A percentile compares a stretch with the other conserved stretches of the same genome.
Evolutionary conservation across 2,113 vertebrate species (phyloP).

Genomic region (Myotis yumanensis): DNA sequence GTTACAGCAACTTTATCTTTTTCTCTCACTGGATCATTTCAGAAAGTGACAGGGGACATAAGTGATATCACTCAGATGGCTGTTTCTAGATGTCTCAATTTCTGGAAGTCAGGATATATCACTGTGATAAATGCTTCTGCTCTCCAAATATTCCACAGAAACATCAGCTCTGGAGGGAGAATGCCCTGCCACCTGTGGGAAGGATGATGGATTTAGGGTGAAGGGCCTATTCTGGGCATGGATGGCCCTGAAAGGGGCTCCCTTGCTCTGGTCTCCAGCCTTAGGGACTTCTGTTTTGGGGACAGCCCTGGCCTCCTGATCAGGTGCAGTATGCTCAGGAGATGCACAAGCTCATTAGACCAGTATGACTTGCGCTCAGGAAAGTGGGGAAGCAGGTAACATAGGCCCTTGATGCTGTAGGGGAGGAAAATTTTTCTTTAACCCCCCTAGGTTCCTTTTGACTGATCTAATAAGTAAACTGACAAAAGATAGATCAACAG

Average conservation of each 20-base stretch:
- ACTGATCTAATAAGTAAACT: background rate
- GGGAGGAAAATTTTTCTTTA: background rate
- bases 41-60: conserved; percentile 62
- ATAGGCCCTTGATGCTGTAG: background rate
- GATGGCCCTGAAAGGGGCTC: background rate
- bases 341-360: background rate
- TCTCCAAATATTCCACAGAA: conserved; percentile 58
- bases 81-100: conserved; percentile 73
- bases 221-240: background rate
- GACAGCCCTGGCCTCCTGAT: background rate
- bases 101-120: conserved; percentile 59
- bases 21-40: conserved; percentile 48
- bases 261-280: background rate
- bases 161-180: background rate
- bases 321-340: background rate
- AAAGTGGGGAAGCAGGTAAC: background rate
- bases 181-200: background rate
- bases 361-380: background rate
- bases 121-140: conserved; percentile 63
- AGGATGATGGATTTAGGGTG: background rate
- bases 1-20: conserved; percentile 55
- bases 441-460: background rate
- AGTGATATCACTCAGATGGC: conserved; percentile 64
- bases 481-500: no score
- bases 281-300: background rate